Conservation (phyloP, 37 sponge, comb jelly and placozoan species). For the Halisarca cf. caerulea region DNA sequence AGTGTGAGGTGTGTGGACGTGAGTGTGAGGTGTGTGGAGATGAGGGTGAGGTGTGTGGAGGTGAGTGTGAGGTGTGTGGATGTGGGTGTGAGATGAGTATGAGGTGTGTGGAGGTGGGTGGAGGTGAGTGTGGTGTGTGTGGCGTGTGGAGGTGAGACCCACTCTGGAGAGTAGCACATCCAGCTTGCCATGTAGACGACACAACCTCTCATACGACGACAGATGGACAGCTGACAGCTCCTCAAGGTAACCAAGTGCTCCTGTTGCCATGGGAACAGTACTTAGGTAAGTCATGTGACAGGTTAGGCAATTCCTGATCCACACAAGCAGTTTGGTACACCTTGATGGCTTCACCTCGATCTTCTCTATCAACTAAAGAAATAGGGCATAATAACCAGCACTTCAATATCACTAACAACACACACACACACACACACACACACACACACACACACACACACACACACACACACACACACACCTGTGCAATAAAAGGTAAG, state of each 20-base stretch:
- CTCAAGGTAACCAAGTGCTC: slow-evolving; percentile 19
- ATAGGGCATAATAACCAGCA: background rate
- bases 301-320: slow-evolving; percentile 12
- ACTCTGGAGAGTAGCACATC: background rate
- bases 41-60: no score
- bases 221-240: background rate
- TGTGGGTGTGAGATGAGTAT: background rate
- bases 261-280: slow-evolving; percentile 29
- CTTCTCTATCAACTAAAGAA: slow-evolving; percentile 10
- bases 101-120: background rate
- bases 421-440: background rate
- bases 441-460: no score
- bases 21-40: no score
- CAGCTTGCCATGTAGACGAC: slow-evolving; percentile 16
- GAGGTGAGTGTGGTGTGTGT: background rate
- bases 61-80: no score
- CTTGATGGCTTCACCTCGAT: background rate
- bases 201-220: background rate
- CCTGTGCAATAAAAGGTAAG: slow-evolving; percentile 7
- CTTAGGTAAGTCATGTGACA: background rate
- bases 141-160: background rate
- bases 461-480: no score
- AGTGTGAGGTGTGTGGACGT: no score
- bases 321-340: background rate
- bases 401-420: background rate